Evolutionary conservation across 2,888 invertebrate species (phyloP).

Genomic region (Eupithecia vulgata): DNA sequence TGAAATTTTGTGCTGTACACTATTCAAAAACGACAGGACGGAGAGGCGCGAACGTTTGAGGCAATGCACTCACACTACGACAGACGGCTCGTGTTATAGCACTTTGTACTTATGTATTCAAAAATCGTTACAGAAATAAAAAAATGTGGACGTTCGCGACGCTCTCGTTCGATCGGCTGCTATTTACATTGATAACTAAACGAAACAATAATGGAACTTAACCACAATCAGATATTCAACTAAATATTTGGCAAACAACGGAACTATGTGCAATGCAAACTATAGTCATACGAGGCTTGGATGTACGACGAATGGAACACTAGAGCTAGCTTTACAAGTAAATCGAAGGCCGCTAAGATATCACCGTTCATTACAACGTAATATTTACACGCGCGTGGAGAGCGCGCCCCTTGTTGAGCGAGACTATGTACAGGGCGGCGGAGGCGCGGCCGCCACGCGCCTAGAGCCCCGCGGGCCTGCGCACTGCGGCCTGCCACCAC

Average conservation of each 20-base stretch:
- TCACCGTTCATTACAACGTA: constrained; percentile 81
- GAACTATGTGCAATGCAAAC: constrained; percentile 62
- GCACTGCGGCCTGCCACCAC: constrained; percentile 15
- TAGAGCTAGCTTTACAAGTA: constrained; percentile 83
- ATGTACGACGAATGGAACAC: constrained; percentile 64
- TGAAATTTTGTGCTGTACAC: constrained; percentile 81
- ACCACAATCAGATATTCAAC: constrained; percentile 64
- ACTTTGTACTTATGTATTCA: constrained; percentile 66
- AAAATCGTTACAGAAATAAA: constrained; percentile 52
- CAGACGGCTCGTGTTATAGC: constrained; percentile 54
- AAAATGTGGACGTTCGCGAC: constrained; percentile 51
- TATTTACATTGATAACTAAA: constrained; percentile 76
- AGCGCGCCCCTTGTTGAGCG: constrained; percentile 58
- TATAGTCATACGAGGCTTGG: constrained; percentile 58
- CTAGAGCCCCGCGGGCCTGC: constrained; percentile 14
- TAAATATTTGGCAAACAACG: constrained; percentile 79
- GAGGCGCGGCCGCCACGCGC: constrained; percentile 16
- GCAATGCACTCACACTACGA: constrained; percentile 54
- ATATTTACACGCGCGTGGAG: constrained; percentile 69
- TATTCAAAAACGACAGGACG: constrained; percentile 57
- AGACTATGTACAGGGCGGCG: constrained; percentile 62
- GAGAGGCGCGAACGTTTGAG: constrained; percentile 48
- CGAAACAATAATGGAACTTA: constrained; percentile 64
- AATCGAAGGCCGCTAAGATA: constrained; percentile 84
- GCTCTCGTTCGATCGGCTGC: constrained; percentile 55